Conservation (phyloP, 2,113 vertebrate genomes). For the Barbus barbus region DNA sequence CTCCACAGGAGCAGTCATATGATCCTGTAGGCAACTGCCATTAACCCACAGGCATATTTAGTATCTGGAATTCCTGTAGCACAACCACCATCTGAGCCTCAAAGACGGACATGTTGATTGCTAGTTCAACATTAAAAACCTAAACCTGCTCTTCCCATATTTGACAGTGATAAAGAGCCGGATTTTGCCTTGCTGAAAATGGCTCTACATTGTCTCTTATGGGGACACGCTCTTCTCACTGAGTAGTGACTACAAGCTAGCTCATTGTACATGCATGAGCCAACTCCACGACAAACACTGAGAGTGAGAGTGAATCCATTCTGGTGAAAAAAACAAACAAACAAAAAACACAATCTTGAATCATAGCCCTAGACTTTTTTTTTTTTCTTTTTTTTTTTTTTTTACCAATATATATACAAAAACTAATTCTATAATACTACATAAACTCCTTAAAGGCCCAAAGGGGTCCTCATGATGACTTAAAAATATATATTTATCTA, state of each 20-base stretch:
- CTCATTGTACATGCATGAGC: neutral
- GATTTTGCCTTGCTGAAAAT: neutral
- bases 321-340: neutral
- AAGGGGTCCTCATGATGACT: neutral
- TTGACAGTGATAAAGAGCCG: neutral
- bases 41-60: slow-evolving; percentile 10
- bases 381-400: too few species aligned
- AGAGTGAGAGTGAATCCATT: neutral
- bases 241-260: neutral
- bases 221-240: neutral
- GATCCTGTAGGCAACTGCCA: neutral
- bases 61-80: neutral
- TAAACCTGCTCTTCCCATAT: neutral
- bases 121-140: neutral
- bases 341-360: too few species aligned
- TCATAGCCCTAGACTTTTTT: neutral
- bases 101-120: neutral
- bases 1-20: neutral
- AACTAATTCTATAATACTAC: neutral
- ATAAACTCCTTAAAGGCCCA: neutral
- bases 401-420: neutral
- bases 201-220: neutral
- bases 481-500: too few species aligned
- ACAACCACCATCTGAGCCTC: neutral
- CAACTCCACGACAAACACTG: neutral